Evolutionary conservation across 2,888 invertebrate species (phyloP).

Genomic region (Trypoxylon attenuatum): DNA sequence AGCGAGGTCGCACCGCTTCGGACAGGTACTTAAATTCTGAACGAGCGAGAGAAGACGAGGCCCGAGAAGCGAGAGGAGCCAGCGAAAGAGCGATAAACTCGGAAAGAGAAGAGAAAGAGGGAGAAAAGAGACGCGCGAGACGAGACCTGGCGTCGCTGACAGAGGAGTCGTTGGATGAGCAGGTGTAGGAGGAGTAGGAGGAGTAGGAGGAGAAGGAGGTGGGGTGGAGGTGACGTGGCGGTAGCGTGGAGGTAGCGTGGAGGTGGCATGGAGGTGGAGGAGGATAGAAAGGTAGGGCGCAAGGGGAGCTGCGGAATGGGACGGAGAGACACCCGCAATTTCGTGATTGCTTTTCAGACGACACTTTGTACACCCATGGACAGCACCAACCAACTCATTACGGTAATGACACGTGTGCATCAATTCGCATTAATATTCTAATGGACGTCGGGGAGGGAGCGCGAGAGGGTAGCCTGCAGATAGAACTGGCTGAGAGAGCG

Average conservation of each 20-base stretch:
- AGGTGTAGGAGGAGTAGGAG: not conserved
- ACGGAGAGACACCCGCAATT: constrained; percentile 66
- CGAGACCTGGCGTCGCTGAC: too few relatives aligned
- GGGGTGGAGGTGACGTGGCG: not conserved
- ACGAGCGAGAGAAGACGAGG: constrained; percentile 2
- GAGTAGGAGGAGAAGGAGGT: not conserved
- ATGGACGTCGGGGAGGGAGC: constrained; percentile 61
- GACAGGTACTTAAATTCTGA: constrained; percentile 59
- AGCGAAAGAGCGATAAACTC: not conserved
- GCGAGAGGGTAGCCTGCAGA: constrained; percentile 20
- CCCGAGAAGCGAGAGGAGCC: not conserved
- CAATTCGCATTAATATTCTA: constrained; percentile 74
- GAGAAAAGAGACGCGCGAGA: not conserved
- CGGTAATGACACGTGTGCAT: constrained; percentile 73
- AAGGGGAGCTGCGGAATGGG: constrained; percentile 22
- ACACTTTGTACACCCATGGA: constrained; percentile 64
- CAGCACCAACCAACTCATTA: constrained; percentile 71
- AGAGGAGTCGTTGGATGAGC: too few relatives aligned
- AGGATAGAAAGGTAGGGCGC: too few relatives aligned
- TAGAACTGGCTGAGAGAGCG: constrained; percentile 1
- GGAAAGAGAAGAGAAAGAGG: not conserved
- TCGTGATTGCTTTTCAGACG: constrained; percentile 71
- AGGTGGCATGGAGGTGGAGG: not conserved
- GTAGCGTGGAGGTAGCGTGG: constrained; percentile 5
- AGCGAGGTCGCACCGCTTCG: constrained; percentile 16